Evolutionary conservation across 2,113 vertebrate species (phyloP), one percentile per base, ranked within the genome.

Genomic region (Chamaea fasciata): DNA sequence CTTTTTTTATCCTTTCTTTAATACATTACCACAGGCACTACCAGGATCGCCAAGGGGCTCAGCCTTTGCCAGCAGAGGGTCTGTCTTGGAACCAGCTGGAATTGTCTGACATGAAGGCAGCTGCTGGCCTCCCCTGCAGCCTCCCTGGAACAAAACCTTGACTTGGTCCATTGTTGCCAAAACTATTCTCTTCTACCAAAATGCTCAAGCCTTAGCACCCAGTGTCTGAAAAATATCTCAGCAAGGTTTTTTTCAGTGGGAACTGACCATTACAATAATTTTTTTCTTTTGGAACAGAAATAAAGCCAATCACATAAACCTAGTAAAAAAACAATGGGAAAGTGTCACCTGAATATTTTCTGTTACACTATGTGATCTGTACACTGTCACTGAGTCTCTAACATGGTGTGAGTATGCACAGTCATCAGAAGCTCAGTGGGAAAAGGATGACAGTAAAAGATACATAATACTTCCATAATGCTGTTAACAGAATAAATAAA

Each of bases 41-140:
- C 24, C 52, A 63, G 6, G 2, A 1, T 44, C 0, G 0, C 19
- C 21, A 33, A 33, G 7, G 8, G 23, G 21, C n/a, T 86, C 26
- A 53, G n/a, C 16, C 27, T 67, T 62, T 46, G 37, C 9, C 26
- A 83, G 22, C 13, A 35, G 8, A 0, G 0, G 17, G 6, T 57
- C 26, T 8, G 0, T 49, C 57, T 35, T 16, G 26, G 12, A 92
- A 9, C 13, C 6, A 12, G 18, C 23, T 74, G 55, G 26, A 56
- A 5, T 5, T 33, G 2, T n/a, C 35, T 31, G 24, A 62, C 28
- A 33, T 5, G 6, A 55, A 31, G 24, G 33, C 55, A 84, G 27
- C 8, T 81, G 64, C 23, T 70, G 42, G 31, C 2, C 35, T 49
- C 15, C 16, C 13, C 28, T 76, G 26, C 8, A 81, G 21, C 15